A percentile compares a stretch with the other conserved stretches of the same genome.
These are phyloP conservation scores for Drosophila lutescens DNA, from an alignment of 2,888 invertebrate species.

Conservation along the genomic window DNA sequence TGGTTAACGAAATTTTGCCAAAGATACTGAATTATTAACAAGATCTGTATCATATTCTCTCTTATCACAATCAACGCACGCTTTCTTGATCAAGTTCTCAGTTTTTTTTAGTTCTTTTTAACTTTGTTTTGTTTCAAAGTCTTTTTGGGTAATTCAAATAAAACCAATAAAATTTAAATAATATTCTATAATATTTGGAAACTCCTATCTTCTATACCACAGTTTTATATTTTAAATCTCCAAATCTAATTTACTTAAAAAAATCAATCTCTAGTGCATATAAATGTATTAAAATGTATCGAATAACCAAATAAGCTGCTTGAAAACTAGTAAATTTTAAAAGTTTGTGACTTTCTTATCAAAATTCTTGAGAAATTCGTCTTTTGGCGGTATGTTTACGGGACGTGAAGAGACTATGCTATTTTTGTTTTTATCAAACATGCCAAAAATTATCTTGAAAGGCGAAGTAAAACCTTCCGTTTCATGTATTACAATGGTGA, in stretches of 20 bases:
- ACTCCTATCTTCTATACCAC: too few relatives aligned
- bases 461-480: neutral
- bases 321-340: too few relatives aligned
- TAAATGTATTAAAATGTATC: too few relatives aligned
- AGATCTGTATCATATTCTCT: constrained; percentile 47
- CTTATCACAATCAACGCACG: constrained; percentile 6
- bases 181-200: too few relatives aligned
- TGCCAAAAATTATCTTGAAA: neutral
- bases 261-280: too few relatives aligned
- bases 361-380: neutral
- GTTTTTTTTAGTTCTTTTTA: neutral
- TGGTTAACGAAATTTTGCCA: constrained; percentile 29
- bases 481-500: neutral
- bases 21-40: constrained; percentile 36
- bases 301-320: too few relatives aligned
- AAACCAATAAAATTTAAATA: too few relatives aligned
- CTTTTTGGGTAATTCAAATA: neutral
- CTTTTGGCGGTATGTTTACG: neutral
- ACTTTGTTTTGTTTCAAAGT: neutral
- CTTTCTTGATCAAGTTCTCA: neutral
- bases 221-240: too few relatives aligned
- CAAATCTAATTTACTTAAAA: too few relatives aligned
- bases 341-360: neutral
- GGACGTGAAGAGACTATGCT: too few relatives aligned
- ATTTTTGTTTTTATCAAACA: neutral